A percentile compares a stretch with the other conserved stretches of the same genome.
These are phyloP conservation scores for Xiphydria camelus DNA, from an alignment of 2,888 invertebrate species.

Conservation along the genomic window DNA sequence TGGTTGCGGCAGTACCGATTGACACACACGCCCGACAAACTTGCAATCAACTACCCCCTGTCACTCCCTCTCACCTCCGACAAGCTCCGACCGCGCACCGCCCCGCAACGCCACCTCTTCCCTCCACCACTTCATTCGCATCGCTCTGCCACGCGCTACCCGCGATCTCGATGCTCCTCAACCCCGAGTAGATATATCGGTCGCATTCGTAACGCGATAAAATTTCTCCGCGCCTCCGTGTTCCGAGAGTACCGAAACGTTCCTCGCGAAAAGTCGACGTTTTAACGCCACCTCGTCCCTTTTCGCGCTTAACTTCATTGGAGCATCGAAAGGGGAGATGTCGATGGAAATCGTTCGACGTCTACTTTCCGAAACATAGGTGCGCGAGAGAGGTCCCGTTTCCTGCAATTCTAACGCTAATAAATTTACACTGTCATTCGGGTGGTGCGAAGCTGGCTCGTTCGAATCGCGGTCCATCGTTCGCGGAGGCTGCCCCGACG, in stretches of 20 bases:
- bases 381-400: too few species aligned
- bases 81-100: slow-evolving; percentile 3
- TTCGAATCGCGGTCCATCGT: not conserved
- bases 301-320: too few species aligned
- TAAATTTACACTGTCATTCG: slow-evolving; percentile 10
- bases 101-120: not conserved
- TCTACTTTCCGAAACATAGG: too few species aligned
- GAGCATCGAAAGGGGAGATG: too few species aligned
- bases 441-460: not conserved
- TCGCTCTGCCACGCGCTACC: not conserved
- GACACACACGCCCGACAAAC: slow-evolving; percentile 13
- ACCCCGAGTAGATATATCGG: too few species aligned
- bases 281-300: too few species aligned
- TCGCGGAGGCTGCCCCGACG: not conserved
- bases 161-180: not conserved
- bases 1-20: slow-evolving; percentile 19
- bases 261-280: too few species aligned
- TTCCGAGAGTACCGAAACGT: too few species aligned
- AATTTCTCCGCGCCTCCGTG: not conserved
- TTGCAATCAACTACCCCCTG: slow-evolving; percentile 10
- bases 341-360: too few species aligned
- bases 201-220: not conserved
- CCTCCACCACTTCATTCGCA: not conserved
- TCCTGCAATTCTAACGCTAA: too few species aligned
- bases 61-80: slow-evolving; percentile 4